Conservation (phyloP, 2,113 vertebrate genomes). For the Excalfactoria chinensis region DNA sequence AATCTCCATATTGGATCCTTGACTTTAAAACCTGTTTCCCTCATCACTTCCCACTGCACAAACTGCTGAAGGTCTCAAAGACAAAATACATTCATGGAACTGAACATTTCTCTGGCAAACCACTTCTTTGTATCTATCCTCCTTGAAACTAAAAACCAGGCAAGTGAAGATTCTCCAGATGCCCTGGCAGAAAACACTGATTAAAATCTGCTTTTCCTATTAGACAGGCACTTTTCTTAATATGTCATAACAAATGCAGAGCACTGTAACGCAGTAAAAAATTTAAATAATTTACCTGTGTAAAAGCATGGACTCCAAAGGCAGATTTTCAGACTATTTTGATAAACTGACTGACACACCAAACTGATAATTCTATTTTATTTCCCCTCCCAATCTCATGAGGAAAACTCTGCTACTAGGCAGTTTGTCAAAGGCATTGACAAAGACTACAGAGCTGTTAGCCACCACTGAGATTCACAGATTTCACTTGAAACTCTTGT, state of each 20-base stretch:
- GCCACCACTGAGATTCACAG: background rate
- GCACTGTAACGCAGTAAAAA: background rate
- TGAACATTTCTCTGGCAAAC: constrained; percentile 36
- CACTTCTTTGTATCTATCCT: background rate
- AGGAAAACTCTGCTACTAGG: background rate
- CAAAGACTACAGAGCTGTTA: background rate
- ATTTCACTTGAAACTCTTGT: background rate
- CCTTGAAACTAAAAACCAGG: constrained; percentile 52
- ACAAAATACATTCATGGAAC: constrained; percentile 37
- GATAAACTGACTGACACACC: background rate
- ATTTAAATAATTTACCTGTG: background rate
- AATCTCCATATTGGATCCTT: background rate
- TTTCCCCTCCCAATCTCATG: background rate
- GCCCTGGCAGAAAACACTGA: constrained; percentile 38
- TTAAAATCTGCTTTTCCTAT: constrained; percentile 61
- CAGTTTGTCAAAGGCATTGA: background rate
- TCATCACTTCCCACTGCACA: constrained; percentile 22
- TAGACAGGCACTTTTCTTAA: background rate
- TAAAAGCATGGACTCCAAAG: background rate
- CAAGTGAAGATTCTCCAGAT: constrained; percentile 64
- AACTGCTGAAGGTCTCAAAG: constrained; percentile 3
- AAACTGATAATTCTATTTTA: background rate
- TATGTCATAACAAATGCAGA: background rate
- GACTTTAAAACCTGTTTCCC: constrained; percentile 53
- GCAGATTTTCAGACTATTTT: background rate